phyloP scores from a whole-genome alignment of 2,797 vertebrate genomes.

The Pagetopsis macropterus region DNA sequence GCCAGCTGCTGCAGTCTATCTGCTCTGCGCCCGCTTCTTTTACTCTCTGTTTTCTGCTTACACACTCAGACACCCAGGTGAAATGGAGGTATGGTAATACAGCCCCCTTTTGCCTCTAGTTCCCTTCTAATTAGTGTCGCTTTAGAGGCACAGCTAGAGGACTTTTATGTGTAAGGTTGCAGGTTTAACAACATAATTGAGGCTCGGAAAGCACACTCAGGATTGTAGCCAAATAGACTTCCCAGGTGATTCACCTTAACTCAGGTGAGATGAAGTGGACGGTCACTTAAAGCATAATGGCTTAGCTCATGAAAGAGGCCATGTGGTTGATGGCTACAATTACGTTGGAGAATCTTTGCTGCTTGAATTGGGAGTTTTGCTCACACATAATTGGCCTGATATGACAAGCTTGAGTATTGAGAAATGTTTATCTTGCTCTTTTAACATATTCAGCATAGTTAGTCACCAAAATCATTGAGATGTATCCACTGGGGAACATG shows the following conservation, averaged over 20 bases:
- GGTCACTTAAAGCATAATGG: slow-evolving; percentile 33
- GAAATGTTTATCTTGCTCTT: slow-evolving; percentile 33
- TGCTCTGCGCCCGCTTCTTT: slow-evolving; percentile 6
- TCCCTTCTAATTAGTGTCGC: slow-evolving; percentile 77
- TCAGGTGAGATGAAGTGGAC: slow-evolving; percentile 52
- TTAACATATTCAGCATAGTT: background rate
- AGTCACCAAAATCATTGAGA: background rate
- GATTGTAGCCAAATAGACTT: slow-evolving; percentile 55
- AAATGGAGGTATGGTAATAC: slow-evolving; percentile 66
- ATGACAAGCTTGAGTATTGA: slow-evolving; percentile 15
- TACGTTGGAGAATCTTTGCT: slow-evolving; percentile 26
- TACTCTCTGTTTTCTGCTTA: slow-evolving; percentile 31
- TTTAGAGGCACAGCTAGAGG: slow-evolving; percentile 60
- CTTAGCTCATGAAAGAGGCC: slow-evolving; percentile 43
- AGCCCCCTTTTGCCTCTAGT: slow-evolving; percentile 48
- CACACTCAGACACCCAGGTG: slow-evolving; percentile 48
- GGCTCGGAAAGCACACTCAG: slow-evolving; percentile 46
- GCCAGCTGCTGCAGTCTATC: slow-evolving; percentile 21
- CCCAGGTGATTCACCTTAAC: slow-evolving; percentile 43
- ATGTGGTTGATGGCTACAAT: slow-evolving; percentile 28
- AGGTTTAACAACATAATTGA: slow-evolving; percentile 78
- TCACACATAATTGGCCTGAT: slow-evolving; percentile 31
- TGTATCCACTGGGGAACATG: background rate
- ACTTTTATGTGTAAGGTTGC: slow-evolving; percentile 72
- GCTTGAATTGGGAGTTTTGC: slow-evolving; percentile 26